These are phyloP conservation scores for Acanthurus lineatus DNA, from an alignment of 2,797 vertebrate genomes.

Conservation along the genomic window DNA sequence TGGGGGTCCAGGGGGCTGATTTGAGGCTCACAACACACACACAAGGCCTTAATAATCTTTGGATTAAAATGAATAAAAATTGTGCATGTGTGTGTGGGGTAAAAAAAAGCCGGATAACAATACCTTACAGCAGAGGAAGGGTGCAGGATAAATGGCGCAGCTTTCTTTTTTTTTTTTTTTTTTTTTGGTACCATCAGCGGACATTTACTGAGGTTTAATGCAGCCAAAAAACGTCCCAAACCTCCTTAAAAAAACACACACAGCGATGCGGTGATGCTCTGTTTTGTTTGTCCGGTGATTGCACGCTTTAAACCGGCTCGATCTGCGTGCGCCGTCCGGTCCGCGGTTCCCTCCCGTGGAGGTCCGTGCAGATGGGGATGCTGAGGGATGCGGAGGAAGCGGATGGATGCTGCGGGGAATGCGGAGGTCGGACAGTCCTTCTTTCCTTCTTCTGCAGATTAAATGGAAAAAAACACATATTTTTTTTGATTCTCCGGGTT, in stretches of 20 bases:
- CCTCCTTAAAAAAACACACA: conserved; percentile 30
- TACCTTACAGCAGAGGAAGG: conserved; percentile 51
- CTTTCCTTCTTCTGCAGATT: conserved; percentile 53
- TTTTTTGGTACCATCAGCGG: neutral
- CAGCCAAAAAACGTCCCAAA: neutral
- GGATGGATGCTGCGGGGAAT: conserved; percentile 59
- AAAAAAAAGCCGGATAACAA: conserved; percentile 47
- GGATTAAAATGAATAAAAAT: neutral
- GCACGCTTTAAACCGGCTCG: conserved; percentile 29
- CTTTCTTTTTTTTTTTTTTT: conserved; percentile 17
- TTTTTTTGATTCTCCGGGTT: conserved; percentile 4
- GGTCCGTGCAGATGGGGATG: conserved; percentile 50
- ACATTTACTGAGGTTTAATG: conserved; percentile 25
- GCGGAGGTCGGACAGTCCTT: conserved; percentile 65
- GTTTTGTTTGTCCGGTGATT: conserved; percentile 16
- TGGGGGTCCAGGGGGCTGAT: neutral
- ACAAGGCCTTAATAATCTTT: neutral
- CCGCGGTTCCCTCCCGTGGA: conserved; percentile 42
- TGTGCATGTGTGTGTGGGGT: neutral
- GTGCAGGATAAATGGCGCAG: conserved; percentile 53
- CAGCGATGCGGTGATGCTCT: conserved; percentile 21
- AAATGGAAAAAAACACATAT: neutral
- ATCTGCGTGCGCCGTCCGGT: conserved; percentile 28
- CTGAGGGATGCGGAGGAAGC: conserved; percentile 65
- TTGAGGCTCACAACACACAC: neutral